Evolutionary conservation across 2,113 vertebrate species (phyloP).

Genomic region (Taurulus bubalis): DNA sequence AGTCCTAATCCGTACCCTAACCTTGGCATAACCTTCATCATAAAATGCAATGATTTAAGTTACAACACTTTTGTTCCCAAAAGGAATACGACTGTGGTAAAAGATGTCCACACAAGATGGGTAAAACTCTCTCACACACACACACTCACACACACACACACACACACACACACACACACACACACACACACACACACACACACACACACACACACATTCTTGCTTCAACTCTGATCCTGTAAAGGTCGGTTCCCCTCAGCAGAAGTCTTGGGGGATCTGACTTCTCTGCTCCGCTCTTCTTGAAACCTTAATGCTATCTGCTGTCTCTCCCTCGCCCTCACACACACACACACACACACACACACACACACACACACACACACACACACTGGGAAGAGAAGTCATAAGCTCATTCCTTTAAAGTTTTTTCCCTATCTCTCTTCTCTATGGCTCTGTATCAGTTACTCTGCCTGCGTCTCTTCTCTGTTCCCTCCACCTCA

Average conservation of each 20-base stretch:
- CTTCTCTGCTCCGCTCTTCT: slow-evolving; percentile 17
- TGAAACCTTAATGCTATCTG: slow-evolving; percentile 23
- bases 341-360: not conserved
- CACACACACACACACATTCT: not conserved
- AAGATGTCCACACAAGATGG: not conserved
- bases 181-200: slow-evolving; percentile 3
- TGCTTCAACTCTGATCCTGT: slow-evolving; percentile 12
- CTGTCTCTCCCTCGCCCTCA: not conserved
- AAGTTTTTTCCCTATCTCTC: slow-evolving; percentile 28
- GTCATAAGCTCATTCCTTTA: slow-evolving; percentile 24
- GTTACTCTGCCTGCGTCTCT: slow-evolving; percentile 11
- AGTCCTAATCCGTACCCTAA: not conserved
- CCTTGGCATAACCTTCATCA: not conserved
- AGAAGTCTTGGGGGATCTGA: slow-evolving; percentile 20
- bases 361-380: slow-evolving; percentile 4
- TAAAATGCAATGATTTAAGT: not conserved
- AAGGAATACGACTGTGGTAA: not conserved
- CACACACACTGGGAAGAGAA: slow-evolving; percentile 3
- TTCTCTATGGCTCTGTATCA: not conserved
- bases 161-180: not conserved
- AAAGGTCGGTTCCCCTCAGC: slow-evolving; percentile 42
- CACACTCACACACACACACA: not conserved
- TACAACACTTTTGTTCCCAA: not conserved
- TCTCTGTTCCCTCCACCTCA: slow-evolving; percentile 7
- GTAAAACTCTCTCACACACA: not conserved